Evolutionary conservation across 37 sponge, comb jelly and placozoan species (phyloP), one percentile per base, ranked within the genome.

Genomic region (Aplysina aerophoba): DNA sequence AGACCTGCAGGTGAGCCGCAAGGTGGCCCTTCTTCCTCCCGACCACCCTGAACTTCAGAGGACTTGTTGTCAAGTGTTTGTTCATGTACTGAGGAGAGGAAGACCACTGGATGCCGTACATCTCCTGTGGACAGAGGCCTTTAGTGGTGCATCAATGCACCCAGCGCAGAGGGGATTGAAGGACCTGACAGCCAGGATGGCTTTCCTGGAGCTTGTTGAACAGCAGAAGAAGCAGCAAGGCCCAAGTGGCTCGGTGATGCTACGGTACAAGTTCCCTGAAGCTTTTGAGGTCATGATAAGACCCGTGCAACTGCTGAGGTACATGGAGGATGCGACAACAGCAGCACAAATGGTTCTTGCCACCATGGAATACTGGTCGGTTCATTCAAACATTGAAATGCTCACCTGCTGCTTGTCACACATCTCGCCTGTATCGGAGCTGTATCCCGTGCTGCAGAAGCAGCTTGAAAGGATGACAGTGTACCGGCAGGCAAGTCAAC

Each of bases 291-390:
- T 28, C 28, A 62, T 27, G 24, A 44, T n/a, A n/a, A n/a, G 8
- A 44, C 79, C 87, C 1, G 65, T 90, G 40, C 21, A 85, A 1
- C 74, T 90, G 12, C 73, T 93, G 4, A 84, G 61, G 16, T 82
- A 81, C 81, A 72, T 90, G 40, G 66, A 85, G 11, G 84, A 88
- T 58, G 59, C 64, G 0, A 85, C 86, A 22, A 35, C 84, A 55
- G 85, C 91, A n/a, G 81, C 87, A 19, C 62, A 84, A 13, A 72
- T 94, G 38, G 55, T 79, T 8, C 66, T 94, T 8, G 57, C 88
- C 65, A 87, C 89, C 0, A 79, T 94, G 0, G 63, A 79, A 12
- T 40, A 65, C 66, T 90, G 94, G 94, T 78, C 94, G 24, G 89
- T 86, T 0, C 25, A 81, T 13, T 59, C 20, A 0, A 85, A 88